Base-by-base conservation (phyloP, 2,797 vertebrate genomes). In the Heteromormyrus szaboi region DNA sequence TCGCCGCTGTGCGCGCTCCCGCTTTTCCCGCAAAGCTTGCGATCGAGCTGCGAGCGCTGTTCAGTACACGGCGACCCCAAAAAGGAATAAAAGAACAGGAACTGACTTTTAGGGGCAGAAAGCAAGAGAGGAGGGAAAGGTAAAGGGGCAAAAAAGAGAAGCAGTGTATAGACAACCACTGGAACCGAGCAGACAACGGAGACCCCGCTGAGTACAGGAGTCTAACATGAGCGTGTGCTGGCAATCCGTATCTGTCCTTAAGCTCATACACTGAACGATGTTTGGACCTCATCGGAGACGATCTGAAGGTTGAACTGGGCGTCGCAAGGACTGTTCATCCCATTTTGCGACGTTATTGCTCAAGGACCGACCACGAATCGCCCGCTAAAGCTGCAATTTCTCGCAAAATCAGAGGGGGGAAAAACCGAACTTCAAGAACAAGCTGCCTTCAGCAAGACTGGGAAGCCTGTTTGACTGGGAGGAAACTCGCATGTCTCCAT, bases 221-320 rank as follows among this genome's bases (percentile, higher is more conserved):
- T 91, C 91, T 88, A 88, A 92, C 89, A 89, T 89, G 90, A 90
- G 90, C 90, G 90, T 51, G 86, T 12, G 46, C 51, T 29, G 53
- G 86, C 33, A n/a, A 93, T 91, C 89, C 91, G 76, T 88, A 91
- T 93, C 93, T 91, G 91, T 89, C 89, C 87, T 89, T 17, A 68
- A 89, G 17, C 89, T 87, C 62, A 25, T 37, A 54, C 41, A 48
- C 5, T 59, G 88, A 87, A 90, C 90, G 89, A 91, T 91, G 92
- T 92, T 91, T 89, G 59, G 90, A 88, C 89, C 44, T 86, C 50
- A 37, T 79, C 88, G 84, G 88, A 91, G 86, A 89, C 83, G 86
- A 62, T 22, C 87, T 65, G 53, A 86, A 90, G 88, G 90, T 88
- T 89, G 85, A 85, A 51, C 76, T 88, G 14, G 48, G 81, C 88